These are phyloP conservation scores for Leptinotarsa rubiginosa DNA, from an alignment of 2,888 invertebrate species.

Conservation along the genomic window DNA sequence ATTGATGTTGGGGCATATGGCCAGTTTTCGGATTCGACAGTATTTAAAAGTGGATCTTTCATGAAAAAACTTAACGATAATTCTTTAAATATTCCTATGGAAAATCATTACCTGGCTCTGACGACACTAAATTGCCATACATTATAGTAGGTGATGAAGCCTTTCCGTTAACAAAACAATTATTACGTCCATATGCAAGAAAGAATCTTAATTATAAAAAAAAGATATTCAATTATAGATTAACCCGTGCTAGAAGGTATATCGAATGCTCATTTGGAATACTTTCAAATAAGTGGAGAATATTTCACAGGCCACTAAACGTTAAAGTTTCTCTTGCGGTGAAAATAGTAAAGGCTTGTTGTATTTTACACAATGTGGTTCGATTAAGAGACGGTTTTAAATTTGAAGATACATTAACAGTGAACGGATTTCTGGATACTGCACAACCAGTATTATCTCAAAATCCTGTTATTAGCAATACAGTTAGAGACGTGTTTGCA, in stretches of 20 bases:
- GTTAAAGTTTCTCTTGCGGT: slow-evolving; percentile 24
- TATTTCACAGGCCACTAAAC: slow-evolving; percentile 29
- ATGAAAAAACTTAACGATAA: slow-evolving; percentile 22
- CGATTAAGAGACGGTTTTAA: slow-evolving; percentile 30
- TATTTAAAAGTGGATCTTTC: slow-evolving; percentile 32
- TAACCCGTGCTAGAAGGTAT: slow-evolving; percentile 24
- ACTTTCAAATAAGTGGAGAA: slow-evolving; percentile 32
- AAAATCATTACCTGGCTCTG: slow-evolving; percentile 22
- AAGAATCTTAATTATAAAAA: slow-evolving; percentile 27
- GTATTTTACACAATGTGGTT: slow-evolving; percentile 30
- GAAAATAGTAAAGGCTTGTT: slow-evolving; percentile 21
- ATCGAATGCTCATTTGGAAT: slow-evolving; percentile 35
- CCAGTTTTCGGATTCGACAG: slow-evolving; percentile 26
- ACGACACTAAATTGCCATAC: slow-evolving; percentile 27
- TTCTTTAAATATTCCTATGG: slow-evolving; percentile 28
- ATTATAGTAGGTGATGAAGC: slow-evolving; percentile 40
- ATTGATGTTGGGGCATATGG: slow-evolving; percentile 39
- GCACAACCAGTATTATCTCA: slow-evolving; percentile 1
- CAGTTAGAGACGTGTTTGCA: background rate
- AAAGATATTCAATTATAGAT: slow-evolving; percentile 31
- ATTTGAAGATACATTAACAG: slow-evolving; percentile 21
- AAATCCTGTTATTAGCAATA: slow-evolving; percentile 3
- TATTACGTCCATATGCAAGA: slow-evolving; percentile 35
- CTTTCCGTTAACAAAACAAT: slow-evolving; percentile 33
- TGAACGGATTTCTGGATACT: background rate